Base-by-base conservation (phyloP, 2,113 vertebrate species). In the Isichthys henryi region DNA sequence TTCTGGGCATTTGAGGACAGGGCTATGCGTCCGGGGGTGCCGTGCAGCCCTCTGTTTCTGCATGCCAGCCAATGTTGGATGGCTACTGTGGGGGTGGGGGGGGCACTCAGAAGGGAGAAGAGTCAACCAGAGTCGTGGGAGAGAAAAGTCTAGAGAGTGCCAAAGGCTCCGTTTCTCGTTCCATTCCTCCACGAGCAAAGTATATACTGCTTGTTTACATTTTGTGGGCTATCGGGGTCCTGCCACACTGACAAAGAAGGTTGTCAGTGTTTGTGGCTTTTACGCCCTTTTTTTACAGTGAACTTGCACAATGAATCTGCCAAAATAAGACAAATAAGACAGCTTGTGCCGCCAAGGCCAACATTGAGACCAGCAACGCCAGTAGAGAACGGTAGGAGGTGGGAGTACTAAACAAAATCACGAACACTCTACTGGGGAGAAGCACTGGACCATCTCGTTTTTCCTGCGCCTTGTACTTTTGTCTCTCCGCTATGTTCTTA, bases 291-390 rank as follows among this genome's bases (percentile, higher is more conserved):
- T 89, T 86, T 86, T 87, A 66, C 48, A 77, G 27, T 45, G 31
- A 77, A 56, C 66, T 90, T 90, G 74, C 89, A 90, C 89, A 90
- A 90, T 88, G 87, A 90, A 90, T 62, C 70, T 58, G 86, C 89
- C 89, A 90, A 88, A 90, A 90, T 90, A 90, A 88, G 50, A 88
- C 89, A 48, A 39, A 39, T 39, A 39, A 39, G 39, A 3, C 80
- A 70, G 5, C 15, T 83, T 83, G n/a, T n/a, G 23, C 49, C 23
- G 89, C 70, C 87, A 88, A 90, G 86, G 89, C 66, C 46, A 56
- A 83, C 70, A 88, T 49, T 88, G n/a, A 83, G 43, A 35, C 70
- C 84, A 88, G 74, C 74, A 31, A 53, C 27, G 53, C 5, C 43
- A 66, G 39, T 83, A 35, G 52, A 88, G 56, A 66, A 52, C 19